Conservation (phyloP, 2,797 vertebrate species). For the Sternotherus odoratus region DNA sequence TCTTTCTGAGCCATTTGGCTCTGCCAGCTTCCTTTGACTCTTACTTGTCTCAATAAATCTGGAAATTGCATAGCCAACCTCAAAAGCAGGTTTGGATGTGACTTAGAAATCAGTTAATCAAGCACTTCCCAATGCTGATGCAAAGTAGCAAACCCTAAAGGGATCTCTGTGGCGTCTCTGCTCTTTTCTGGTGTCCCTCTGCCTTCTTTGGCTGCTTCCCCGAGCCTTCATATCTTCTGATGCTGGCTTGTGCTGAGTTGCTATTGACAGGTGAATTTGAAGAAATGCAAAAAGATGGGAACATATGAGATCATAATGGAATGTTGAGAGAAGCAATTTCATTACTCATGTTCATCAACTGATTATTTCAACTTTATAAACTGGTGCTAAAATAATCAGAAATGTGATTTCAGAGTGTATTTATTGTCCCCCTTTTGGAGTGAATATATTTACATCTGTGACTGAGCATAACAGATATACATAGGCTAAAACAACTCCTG, state of each 20-base stretch:
- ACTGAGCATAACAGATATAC: neutral
- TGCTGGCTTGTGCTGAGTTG: neutral
- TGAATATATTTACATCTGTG: neutral
- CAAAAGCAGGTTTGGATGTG: neutral
- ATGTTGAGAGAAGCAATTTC: neutral
- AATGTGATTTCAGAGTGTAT: neutral
- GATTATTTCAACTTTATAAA: neutral
- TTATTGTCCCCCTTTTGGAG: neutral
- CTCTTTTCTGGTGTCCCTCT: neutral
- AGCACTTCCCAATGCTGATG: neutral
- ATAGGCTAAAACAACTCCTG: neutral
- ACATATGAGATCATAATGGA: neutral
- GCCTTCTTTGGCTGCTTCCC: neutral
- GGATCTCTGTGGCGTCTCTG: neutral
- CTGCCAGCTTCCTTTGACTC: slow-evolving; percentile 25
- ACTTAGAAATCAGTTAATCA: neutral
- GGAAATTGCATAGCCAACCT: slow-evolving; percentile 45
- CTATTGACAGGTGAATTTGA: neutral
- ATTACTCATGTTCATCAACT: neutral
- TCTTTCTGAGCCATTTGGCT: slow-evolving; percentile 13
- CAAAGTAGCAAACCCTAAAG: neutral
- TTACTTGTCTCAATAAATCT: slow-evolving; percentile 36
- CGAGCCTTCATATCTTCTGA: neutral
- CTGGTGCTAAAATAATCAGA: neutral
- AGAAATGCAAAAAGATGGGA: neutral